phyloP scores from a whole-genome alignment of 2,113 vertebrate species.

The Octodon degus region DNA sequence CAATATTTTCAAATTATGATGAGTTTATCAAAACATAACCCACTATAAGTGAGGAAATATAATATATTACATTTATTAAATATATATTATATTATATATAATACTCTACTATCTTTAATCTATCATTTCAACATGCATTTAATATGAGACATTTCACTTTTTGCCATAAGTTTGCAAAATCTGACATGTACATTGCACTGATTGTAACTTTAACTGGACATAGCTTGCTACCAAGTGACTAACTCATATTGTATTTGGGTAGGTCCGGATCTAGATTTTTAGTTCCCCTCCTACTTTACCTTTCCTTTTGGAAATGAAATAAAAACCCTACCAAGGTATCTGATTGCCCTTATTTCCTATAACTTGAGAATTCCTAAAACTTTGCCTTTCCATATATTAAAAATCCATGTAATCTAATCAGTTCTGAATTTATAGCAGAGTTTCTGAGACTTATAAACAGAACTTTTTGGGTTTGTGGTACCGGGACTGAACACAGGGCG shows the following conservation, averaged over 20 bases:
- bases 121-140: neutral
- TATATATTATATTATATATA: neutral
- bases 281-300: neutral
- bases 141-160: neutral
- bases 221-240: neutral
- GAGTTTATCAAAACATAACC: neutral
- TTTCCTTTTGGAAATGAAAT: slow-evolving; percentile 18
- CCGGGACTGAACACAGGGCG: neutral
- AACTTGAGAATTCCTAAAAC: neutral
- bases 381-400: slow-evolving; percentile 2
- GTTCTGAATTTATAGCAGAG: neutral
- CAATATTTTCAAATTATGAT: neutral
- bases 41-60: neutral
- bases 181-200: neutral
- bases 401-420: slow-evolving; percentile 26
- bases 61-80: neutral
- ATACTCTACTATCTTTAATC: neutral
- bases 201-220: slow-evolving; percentile 18
- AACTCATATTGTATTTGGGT: neutral
- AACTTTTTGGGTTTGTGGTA: neutral
- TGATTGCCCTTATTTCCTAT: neutral
- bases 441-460: neutral
- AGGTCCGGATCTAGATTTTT: neutral
- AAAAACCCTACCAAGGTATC: neutral
- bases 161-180: neutral